Base-by-base conservation (phyloP, 2,113 vertebrate species). In the Phrynosoma platyrhinos region DNA sequence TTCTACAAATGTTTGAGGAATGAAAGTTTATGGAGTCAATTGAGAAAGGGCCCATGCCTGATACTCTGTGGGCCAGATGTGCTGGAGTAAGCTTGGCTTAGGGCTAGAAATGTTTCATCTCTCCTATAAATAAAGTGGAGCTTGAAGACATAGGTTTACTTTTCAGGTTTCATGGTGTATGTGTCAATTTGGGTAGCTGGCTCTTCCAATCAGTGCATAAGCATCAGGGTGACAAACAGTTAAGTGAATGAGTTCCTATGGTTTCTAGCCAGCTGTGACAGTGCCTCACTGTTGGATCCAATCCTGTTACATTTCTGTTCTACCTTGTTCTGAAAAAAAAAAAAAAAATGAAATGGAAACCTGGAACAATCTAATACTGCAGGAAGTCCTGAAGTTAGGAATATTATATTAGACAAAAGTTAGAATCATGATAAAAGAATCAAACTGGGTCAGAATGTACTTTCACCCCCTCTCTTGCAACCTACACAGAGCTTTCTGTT, bases 371-470 rank as follows among this genome's bases (percentile, higher is more conserved):
- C 69, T 36, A 84, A 74, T 72, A 25, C 20, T 84, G 47, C 69
- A 84, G 69, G 21, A 84, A 36, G 52, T 12, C n/a, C 52, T 84
- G 47, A 84, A 85, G 72, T 42, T 14, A 42, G 32, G 53, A 75
- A 76, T 85, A 47, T 77, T 66, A 30, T 47, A 64, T 77, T 77
- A 47, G 36, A 47, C 36, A 77, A 66, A 84, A 77, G 55, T 77
- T 85, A 20, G 58, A 23, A 64, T 36, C 40, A 77, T 76, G 72
- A 76, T 77, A 77, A 85, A 76, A 85, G 84, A 85, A 64, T 66
- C 74, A 85, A 85, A 85, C 74, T 85, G 84, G 84, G 74, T 77
- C 84, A 85, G 84, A 20, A 21, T 85, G 84, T 77, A 66, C 74
- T 47, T 47, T 16, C 12, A 13, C 30, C 6, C 16, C 12, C 32